Base-by-base conservation (phyloP, 2,113 vertebrate species). In the Misgurnus mizolepis region DNA sequence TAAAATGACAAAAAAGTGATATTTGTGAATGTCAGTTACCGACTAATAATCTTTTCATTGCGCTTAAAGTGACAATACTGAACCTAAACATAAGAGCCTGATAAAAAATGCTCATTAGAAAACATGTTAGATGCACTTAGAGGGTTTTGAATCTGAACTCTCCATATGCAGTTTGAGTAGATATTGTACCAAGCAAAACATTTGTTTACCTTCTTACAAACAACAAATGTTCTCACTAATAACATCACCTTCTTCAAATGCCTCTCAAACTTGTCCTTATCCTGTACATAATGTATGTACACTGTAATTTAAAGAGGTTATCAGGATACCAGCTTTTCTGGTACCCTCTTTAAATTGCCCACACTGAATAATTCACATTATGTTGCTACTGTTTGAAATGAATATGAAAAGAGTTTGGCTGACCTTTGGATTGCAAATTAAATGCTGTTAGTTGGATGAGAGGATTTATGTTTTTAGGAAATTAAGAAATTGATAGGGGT, bases 191-290 rank as follows among this genome's bases (percentile, higher is more conserved):
- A 34, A 34, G 27, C 27, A 34, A 34, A 34, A 22, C 22, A 22
- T 22, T 22, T 22, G 10, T 34, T 65, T 14, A 4, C 1, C 71
- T 64, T 47, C 45, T 67, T 62, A 67, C 45, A 34, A 40, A 72
- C 65, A 72, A 8, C 8, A 7, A 56, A 41, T 11, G 7, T 27
- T 62, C 70, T 70, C 40, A 3, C 7, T 34, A 45, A 43, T 80
- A 49, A 80, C 72, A 80, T 80, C 78, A 49, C 39, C 45, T 64
- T 10, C 11, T 17, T 64, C 45, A 64, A 71, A 14, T 11, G 61
- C 77, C 9, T 77, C 66, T 83, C 78, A 76, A 55, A 61, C 34
- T 60, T 80, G 73, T 80, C 50, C 34, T 67, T 78, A 67, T 15
- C 11, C 41, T 7, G 27, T 75, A 67, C 4, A 53, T 2, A 62